These are phyloP conservation scores for Trachymyrmex cornetzi DNA, from an alignment of 1,140 invertebrate genomes.

Conservation along the genomic window DNA sequence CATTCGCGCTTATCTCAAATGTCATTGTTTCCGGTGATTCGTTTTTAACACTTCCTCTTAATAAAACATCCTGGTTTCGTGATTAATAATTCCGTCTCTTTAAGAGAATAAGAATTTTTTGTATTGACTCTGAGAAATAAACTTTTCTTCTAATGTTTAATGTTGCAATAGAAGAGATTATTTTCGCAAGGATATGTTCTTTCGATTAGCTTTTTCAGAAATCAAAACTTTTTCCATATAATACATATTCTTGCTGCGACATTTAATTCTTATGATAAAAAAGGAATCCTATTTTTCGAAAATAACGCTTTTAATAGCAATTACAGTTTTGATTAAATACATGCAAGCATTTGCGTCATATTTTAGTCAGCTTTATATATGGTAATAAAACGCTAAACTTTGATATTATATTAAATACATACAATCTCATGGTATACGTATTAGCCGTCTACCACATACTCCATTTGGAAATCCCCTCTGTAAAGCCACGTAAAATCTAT, in stretches of 20 bases:
- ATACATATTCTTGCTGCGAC: no score
- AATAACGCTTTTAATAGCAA: slow-evolving; percentile 17
- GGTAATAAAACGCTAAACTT: slow-evolving; percentile 20
- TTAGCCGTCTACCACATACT: neutral
- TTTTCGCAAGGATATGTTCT: neutral
- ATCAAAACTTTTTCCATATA: neutral
- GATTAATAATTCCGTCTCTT: neutral
- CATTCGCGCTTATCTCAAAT: neutral
- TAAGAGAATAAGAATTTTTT: neutral
- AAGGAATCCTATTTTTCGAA: neutral
- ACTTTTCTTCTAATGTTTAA: neutral
- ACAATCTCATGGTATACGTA: slow-evolving; percentile 35
- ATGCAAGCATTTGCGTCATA: slow-evolving; percentile 21
- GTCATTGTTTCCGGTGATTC: neutral
- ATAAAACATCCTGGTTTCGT: neutral
- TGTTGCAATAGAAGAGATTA: neutral
- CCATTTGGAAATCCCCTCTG: neutral
- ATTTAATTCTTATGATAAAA: slow-evolving; percentile 23
- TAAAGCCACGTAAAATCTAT: slow-evolving; percentile 64
- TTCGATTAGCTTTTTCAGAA: neutral
- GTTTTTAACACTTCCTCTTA: neutral
- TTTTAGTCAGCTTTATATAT: slow-evolving; percentile 25
- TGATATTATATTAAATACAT: slow-evolving; percentile 66
- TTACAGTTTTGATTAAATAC: slow-evolving; percentile 6
- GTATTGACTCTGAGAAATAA: neutral